Conservation (phyloP, 37 sponge, comb jelly and placozoan genomes). For the Agelas oroides region DNA sequence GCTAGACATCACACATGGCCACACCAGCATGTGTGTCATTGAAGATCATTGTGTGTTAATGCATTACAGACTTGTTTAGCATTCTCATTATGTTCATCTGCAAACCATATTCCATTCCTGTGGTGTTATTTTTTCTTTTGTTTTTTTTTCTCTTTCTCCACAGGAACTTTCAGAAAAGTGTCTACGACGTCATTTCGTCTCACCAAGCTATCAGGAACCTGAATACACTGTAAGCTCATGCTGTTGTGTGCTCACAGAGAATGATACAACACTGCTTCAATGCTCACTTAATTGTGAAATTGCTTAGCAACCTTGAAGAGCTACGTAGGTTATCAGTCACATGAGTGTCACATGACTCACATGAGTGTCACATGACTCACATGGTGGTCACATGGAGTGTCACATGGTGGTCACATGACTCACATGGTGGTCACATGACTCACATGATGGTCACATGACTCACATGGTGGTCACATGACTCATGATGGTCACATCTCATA, state of each 20-base stretch:
- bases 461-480: background rate
- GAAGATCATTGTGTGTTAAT: background rate
- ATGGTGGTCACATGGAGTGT: background rate
- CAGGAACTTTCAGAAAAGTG: constrained; percentile 88
- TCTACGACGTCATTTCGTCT: constrained; percentile 85
- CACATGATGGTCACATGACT: background rate
- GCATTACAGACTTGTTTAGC: background rate
- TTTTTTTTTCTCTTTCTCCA: background rate
- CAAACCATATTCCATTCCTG: too few relatives aligned
- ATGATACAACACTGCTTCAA: too few relatives aligned
- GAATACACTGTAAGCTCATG: constrained; percentile 72
- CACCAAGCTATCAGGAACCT: constrained; percentile 91
- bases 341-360: too few relatives aligned
- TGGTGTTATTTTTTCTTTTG: background rate
- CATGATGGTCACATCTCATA: too few relatives aligned
- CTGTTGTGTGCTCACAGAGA: too few relatives aligned
- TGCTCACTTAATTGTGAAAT: too few relatives aligned
- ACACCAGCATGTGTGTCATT: background rate
- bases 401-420: background rate
- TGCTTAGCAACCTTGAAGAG: too few relatives aligned
- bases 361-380: background rate
- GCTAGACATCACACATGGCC: constrained; percentile 1
- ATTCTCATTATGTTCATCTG: too few relatives aligned
- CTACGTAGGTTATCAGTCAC: too few relatives aligned
- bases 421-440: background rate